These are phyloP conservation scores for Struthio camelus DNA, from an alignment of 2,113 vertebrate genomes.

Conservation along the genomic window DNA sequence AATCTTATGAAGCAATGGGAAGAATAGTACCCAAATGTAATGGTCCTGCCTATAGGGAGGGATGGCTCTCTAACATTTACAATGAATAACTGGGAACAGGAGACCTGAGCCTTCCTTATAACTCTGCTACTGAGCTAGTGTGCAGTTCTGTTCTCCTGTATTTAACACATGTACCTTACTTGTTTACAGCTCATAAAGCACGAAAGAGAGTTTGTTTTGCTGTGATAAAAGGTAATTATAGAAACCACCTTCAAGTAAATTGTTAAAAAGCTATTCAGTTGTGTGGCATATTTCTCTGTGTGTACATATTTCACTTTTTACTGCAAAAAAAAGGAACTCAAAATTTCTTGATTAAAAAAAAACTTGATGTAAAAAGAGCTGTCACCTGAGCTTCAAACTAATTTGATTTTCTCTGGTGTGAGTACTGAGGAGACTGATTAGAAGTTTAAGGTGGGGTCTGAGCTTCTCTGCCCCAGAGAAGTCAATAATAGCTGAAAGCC, in stretches of 20 bases:
- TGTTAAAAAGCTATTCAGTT: slow-evolving; percentile 6
- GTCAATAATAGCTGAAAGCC: not conserved
- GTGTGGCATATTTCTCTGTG: not conserved
- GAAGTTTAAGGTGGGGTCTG: not conserved
- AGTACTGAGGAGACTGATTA: not conserved
- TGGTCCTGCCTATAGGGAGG: not conserved
- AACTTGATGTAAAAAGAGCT: not conserved
- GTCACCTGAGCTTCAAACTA: not conserved
- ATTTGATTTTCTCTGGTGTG: slow-evolving; percentile 14
- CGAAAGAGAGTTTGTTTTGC: slow-evolving; percentile 29
- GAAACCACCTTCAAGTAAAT: slow-evolving; percentile 32
- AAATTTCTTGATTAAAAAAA: slow-evolving; percentile 20
- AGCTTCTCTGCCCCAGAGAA: not conserved
- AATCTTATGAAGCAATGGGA: not conserved
- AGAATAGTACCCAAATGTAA: accelerated
- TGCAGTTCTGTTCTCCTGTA: not conserved
- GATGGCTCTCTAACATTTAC: not conserved
- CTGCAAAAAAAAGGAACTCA: not conserved
- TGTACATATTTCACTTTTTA: slow-evolving; percentile 16
- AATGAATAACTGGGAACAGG: not conserved
- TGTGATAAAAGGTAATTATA: slow-evolving; percentile 9
- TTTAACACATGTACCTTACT: not conserved
- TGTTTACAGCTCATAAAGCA: slow-evolving; percentile 1
- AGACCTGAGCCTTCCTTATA: not conserved
- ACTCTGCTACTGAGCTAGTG: not conserved